Evolutionary conservation across 2,888 invertebrate genomes (phyloP).

Genomic region (Cetonia aurata): DNA sequence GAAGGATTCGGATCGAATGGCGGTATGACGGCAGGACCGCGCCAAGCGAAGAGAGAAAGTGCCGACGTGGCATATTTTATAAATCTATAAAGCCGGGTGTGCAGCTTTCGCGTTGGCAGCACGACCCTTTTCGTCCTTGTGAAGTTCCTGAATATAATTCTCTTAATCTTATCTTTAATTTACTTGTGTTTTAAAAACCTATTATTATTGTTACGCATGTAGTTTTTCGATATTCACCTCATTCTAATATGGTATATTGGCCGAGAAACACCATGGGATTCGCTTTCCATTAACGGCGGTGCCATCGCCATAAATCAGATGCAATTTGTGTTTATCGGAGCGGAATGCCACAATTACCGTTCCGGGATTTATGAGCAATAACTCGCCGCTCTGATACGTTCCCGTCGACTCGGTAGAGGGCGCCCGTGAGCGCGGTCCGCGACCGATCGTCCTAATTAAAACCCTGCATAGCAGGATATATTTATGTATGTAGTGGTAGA

Average conservation of each 20-base stretch:
- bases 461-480: neutral
- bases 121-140: too few species aligned
- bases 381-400: constrained; percentile 26
- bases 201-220: too few species aligned
- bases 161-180: too few species aligned
- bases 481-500: neutral
- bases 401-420: neutral
- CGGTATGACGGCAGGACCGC: constrained; percentile 28
- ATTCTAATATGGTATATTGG: too few species aligned
- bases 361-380: constrained; percentile 61
- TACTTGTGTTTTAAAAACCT: too few species aligned
- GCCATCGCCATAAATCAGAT: constrained; percentile 59
- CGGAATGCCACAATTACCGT: constrained; percentile 59
- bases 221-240: too few species aligned
- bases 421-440: neutral
- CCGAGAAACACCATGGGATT: too few species aligned
- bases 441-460: constrained; percentile 22
- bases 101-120: too few species aligned
- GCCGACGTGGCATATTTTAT: constrained; percentile 57
- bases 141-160: too few species aligned
- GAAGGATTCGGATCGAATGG: constrained; percentile 21
- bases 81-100: constrained; percentile 56
- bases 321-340: constrained; percentile 60
- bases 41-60: constrained; percentile 50
- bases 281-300: constrained; percentile 39